Evolutionary conservation across 2,113 vertebrate genomes (phyloP), one percentile per base, ranked within the genome.

Genomic region (Trogon surrucura): DNA sequence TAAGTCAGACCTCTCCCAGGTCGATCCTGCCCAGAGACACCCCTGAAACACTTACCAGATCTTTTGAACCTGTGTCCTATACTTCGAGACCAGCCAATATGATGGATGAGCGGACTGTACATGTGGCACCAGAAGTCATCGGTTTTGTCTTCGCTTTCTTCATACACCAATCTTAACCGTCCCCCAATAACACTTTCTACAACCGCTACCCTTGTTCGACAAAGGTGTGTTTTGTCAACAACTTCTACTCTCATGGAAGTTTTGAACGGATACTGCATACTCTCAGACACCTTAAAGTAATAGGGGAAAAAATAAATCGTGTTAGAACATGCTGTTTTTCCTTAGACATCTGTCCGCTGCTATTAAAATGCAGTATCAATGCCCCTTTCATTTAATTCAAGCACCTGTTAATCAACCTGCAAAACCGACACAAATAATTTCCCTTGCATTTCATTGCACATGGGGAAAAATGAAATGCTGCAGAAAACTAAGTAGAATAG

Each of bases 101-200:
- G 98, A 84, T 99, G 99, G 70, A 99, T 99, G 87, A 99, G 98
- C 0, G 99, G 99, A 89, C 99, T 99, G 96, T 98, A 99, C 99
- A 99, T 99, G 96, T 99, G 99, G 98, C 99, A 99, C 99, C 99
- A 99, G 98, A 99, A 99, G 97, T 99, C 99, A 64, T 99, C 99
- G 0, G 98, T 98, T 78, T 99, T 98, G 62, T 99, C 99, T 93
- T 99, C 98, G 14, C 99, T 99, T 95, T 99, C 99, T 86, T 99
- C 99, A 29, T 99, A 99, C 26, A 99, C 99, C 85, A 99, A 89
- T 58, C 99, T 96, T 93, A 99, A 95, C 75, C 99, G 98, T 38
- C 99, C 99, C 69, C 99, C 99, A 14, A 99, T 99, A 48, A 99
- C 98, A 51, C 98, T 99, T 66, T 99, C 99, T 78, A 99, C 99